Evolutionary conservation across 2,113 vertebrate genomes (phyloP), one percentile per base, ranked within the genome.

Genomic region (Etia nguti): DNA sequence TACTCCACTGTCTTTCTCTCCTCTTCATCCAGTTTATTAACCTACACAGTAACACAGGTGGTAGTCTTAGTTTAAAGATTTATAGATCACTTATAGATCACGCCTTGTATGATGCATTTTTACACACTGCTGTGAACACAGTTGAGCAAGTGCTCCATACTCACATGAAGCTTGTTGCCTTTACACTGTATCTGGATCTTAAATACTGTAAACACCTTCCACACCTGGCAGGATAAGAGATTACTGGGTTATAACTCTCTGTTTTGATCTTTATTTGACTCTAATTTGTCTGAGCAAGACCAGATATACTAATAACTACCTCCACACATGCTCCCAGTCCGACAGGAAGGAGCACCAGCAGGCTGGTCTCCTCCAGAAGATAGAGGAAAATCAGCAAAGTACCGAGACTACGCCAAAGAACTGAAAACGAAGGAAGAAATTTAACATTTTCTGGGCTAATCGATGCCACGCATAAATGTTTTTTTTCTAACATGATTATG

Each of bases 321-420:
- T 99, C 98, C 9, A 98, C 97, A 55, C 97, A 94, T 0, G 98
- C 97, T 13, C 97, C 98, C n/a, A 99, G 2, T 12, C 97, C 98
- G 4, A 98, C 97, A 1, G 98, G 98, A 60, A 99, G 94, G 79
- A 99, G 96, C 29, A 99, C 98, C 88, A 99, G 94, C 81, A 99
- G 94, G 94, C 98, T 98, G 24, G 97, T 98, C 94, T 98, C 97
- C 90, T 98, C 97, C 86, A 99, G 89, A 87, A 99, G 97, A 92
- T 98, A 98, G 56, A 99, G 97, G 92, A 99, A 99, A 90, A 99
- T 97, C 86, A 99, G 96, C 86, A 98, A 94, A 1, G 98, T 99
- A 90, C 98, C 97, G 48, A 99, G 97, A 92, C 98, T 97, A 43
- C 98, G 96, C 98, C 98, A 99, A 86, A 98, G 94, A 52, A 99